A percentile compares a stretch with the other conserved stretches of the same genome.
phyloP scores from a whole-genome alignment of 1,140 invertebrate species.

The Probaryconus sp. region DNA sequence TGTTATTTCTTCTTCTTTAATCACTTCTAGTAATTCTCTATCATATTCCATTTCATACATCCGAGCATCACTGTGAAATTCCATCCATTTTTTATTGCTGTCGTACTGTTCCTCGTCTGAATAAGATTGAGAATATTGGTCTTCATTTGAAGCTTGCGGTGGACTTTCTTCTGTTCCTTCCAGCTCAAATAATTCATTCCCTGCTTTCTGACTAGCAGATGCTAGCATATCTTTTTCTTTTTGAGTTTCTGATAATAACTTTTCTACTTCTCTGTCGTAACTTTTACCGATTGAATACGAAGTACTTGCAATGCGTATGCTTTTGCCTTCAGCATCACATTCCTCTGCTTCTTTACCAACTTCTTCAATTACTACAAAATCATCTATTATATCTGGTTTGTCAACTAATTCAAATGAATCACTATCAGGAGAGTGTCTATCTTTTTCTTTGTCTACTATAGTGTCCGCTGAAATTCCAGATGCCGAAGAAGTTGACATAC shows the following conservation, averaged over 20 bases:
- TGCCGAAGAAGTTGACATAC: conserved; percentile 75
- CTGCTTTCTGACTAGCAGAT: conserved; percentile 48
- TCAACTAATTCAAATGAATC: conserved; percentile 94
- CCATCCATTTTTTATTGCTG: conserved; percentile 91
- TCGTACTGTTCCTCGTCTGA: conserved; percentile 81
- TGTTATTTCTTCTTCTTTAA: conserved; percentile 92
- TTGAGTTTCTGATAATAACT: conserved; percentile 77
- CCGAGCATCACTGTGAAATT: conserved; percentile 84
- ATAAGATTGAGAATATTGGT: conserved; percentile 76
- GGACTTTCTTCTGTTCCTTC: conserved; percentile 89
- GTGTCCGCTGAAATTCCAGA: conserved; percentile 75
- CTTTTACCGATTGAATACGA: conserved; percentile 78
- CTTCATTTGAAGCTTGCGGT: conserved; percentile 78
- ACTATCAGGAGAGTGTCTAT: conserved; percentile 85
- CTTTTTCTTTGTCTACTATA: conserved; percentile 79
- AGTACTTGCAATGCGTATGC: conserved; percentile 81
- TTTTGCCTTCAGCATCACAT: conserved; percentile 88
- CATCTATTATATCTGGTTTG: conserved; percentile 90
- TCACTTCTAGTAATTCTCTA: conserved; percentile 90
- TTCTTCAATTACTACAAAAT: conserved; percentile 92
- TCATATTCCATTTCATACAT: conserved; percentile 85
- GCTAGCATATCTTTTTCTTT: conserved; percentile 58
- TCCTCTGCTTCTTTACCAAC: conserved; percentile 90
- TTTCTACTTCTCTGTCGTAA: conserved; percentile 87
- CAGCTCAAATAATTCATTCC: conserved; percentile 82